phyloP scores from a whole-genome alignment of 1,140 invertebrate species.

The Halesus radiatus region DNA sequence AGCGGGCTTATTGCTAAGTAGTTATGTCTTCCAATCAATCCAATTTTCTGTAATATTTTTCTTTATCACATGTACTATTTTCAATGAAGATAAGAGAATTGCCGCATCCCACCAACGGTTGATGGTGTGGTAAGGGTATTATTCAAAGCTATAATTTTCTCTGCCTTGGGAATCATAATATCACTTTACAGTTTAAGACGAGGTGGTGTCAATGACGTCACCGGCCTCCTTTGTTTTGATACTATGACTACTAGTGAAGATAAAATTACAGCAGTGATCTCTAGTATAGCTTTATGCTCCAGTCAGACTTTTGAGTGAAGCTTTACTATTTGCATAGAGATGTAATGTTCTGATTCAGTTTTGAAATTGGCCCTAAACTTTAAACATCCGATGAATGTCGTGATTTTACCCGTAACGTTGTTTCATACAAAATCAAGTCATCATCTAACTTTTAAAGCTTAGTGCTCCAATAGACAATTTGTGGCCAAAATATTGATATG shows the following conservation, averaged over 20 bases:
- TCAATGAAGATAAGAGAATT: too few species aligned
- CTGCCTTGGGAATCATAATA: neutral
- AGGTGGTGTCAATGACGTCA: neutral
- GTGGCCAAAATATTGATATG: neutral
- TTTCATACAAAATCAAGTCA: neutral
- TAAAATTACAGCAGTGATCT: too few species aligned
- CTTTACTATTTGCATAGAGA: too few species aligned
- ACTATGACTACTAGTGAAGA: neutral
- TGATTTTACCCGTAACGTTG: conserved; percentile 1
- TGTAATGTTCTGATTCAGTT: neutral
- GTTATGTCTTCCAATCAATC: too few species aligned
- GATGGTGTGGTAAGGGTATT: too few species aligned
- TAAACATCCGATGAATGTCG: neutral
- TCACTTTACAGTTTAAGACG: conserved; percentile 2
- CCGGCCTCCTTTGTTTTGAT: conserved; percentile 2
- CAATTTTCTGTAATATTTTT: too few species aligned
- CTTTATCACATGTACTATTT: too few species aligned
- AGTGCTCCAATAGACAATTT: neutral
- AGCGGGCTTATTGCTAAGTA: too few species aligned
- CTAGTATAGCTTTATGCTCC: too few species aligned
- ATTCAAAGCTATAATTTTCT: too few species aligned
- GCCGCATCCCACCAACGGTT: too few species aligned
- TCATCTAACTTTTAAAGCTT: neutral
- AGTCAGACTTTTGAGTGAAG: too few species aligned
- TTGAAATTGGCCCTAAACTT: neutral